Evolutionary conservation across 1,140 invertebrate species (phyloP), one percentile per base, ranked within the genome.

Genomic region (Bemisia tabaci): DNA sequence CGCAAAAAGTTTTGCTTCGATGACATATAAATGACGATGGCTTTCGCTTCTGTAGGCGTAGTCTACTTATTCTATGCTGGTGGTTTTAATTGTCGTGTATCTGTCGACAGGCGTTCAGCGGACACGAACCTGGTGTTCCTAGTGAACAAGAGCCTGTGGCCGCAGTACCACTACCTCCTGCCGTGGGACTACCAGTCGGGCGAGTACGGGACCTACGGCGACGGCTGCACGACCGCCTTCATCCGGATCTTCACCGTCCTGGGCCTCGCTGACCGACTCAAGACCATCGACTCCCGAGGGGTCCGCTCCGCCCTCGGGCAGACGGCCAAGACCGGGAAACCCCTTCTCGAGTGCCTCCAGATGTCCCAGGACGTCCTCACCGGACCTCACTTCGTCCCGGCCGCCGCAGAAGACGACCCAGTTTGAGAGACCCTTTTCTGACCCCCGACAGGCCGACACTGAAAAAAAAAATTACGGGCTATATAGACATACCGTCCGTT

Each of bases 101-200:
- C 68, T 63, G 59, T 33, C 66, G 80, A 64, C 76, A 89, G 86
- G 73, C 83, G 79, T 69, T 86, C 87, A 0, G 79, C 81, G 0
- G 85, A 90, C 68, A 85, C 84, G 1, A 89, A 88, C 71, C 76
- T 83, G 26, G 83, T 90, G 2, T 91, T 91, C 71, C 74, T 91
- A 33, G 70, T 91, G 0, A 84, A 79, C 0, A 88, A 87, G 72
- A 85, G 82, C 1, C 85, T 85, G 70, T 91, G 89, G 90, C 81
- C 84, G 0, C 84, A 87, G 64, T 92, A 90, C 69, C 89, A 92
- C 70, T 91, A 92, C 68, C 70, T 89, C 1, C 72, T 88, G 1
- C 85, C 88, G 0, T 84, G 83, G 78, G 89, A 92, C 68, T 91
- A 88, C 75, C 87, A 88, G 72, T 85, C 81, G 21, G 85, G 85